A percentile compares a stretch with the other conserved stretches of the same genome.
Conservation (phyloP, 2,888 invertebrate genomes). For the Mamestra brassicae region DNA sequence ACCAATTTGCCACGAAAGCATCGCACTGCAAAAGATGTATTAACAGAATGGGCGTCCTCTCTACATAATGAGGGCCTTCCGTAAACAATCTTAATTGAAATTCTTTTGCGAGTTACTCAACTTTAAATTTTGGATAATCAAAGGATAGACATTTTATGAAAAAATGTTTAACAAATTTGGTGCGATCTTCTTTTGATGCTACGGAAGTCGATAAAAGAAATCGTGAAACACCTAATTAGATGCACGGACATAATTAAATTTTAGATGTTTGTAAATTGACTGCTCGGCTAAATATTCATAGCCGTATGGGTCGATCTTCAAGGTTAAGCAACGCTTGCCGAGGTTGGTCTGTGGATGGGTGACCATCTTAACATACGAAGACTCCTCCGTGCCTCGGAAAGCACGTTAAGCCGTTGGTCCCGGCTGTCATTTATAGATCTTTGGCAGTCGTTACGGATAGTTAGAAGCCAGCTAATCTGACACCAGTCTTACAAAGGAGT, state of each 20-base stretch:
- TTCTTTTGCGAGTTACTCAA: slow-evolving; percentile 70
- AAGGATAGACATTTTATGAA: slow-evolving; percentile 36
- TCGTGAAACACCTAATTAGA: neutral
- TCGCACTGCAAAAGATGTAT: slow-evolving; percentile 38
- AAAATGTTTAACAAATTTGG: slow-evolving; percentile 34
- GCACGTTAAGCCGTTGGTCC: too few species aligned
- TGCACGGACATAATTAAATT: neutral
- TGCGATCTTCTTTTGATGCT: neutral
- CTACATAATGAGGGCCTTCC: slow-evolving; percentile 53
- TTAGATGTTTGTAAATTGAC: too few species aligned
- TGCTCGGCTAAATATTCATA: too few species aligned
- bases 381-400: too few species aligned
- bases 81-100: slow-evolving; percentile 74
- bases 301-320: too few species aligned
- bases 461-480: too few species aligned
- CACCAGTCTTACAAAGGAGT: too few species aligned
- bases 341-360: too few species aligned
- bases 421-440: too few species aligned
- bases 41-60: slow-evolving; percentile 33
- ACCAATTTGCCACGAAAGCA: neutral
- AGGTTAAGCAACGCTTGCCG: too few species aligned
- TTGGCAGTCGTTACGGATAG: too few species aligned
- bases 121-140: slow-evolving; percentile 63
- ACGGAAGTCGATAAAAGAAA: slow-evolving; percentile 5
- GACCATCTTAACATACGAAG: too few species aligned